Percentiles rank a stretch among this genome's conserved stretches.
These are phyloP conservation scores for Lacanobia oleracea DNA, from an alignment of 2,888 invertebrate genomes.

Conservation along the genomic window DNA sequence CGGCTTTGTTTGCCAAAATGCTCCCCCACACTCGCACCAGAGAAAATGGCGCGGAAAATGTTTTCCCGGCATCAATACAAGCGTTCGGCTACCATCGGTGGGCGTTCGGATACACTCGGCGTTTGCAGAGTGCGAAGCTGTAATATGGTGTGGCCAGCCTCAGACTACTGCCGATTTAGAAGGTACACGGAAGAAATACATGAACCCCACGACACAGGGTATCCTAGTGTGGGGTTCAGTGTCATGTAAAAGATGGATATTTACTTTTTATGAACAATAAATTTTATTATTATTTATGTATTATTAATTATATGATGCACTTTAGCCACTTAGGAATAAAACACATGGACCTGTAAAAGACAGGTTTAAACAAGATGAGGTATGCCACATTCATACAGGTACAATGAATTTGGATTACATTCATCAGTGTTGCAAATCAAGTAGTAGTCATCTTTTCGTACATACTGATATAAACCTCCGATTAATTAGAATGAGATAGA, in stretches of 20 bases:
- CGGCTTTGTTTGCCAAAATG: conserved; percentile 78
- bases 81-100: conserved; percentile 77
- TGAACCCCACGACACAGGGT: too few relatives aligned
- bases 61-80: conserved; percentile 87
- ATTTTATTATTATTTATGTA: too few relatives aligned
- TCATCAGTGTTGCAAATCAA: not conserved
- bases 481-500: not conserved
- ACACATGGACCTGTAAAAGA: not conserved
- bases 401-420: not conserved
- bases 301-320: not conserved
- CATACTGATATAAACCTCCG: not conserved
- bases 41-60: conserved; percentile 88
- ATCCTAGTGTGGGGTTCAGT: too few relatives aligned
- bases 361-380: not conserved
- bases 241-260: too few relatives aligned
- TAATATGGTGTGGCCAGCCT: conserved; percentile 71
- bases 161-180: conserved; percentile 1
- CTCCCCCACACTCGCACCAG: conserved; percentile 73
- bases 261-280: too few relatives aligned
- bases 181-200: conserved; percentile 5
- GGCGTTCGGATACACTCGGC: conserved; percentile 77
- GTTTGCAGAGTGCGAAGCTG: conserved; percentile 79
- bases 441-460: not conserved
- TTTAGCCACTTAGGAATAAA: not conserved
- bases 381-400: not conserved